phyloP scores from a whole-genome alignment of 2,888 invertebrate species.

The Amiota minor region DNA sequence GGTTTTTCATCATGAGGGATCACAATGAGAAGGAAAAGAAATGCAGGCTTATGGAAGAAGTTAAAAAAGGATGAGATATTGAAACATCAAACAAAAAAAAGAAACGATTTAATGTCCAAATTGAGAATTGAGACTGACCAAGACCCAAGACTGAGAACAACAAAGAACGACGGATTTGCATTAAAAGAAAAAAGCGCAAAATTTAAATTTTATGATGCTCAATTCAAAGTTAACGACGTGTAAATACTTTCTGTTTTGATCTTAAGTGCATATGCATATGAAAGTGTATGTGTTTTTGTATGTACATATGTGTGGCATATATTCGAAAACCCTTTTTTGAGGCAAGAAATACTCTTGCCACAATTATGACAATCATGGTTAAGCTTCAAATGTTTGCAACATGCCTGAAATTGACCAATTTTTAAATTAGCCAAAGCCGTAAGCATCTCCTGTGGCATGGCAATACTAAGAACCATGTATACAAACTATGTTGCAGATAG shows the following conservation, averaged over 20 bases:
- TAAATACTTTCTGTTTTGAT: conserved; percentile 59
- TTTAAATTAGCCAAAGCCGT: too few species aligned
- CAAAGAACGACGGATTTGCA: too few species aligned
- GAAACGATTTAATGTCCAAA: not conserved
- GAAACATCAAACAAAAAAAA: not conserved
- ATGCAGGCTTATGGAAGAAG: not conserved
- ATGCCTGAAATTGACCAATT: conserved; percentile 4
- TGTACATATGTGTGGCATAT: not conserved
- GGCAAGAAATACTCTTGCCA: conserved; percentile 35
- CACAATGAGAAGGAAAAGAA: too few species aligned
- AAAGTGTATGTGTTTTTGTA: not conserved
- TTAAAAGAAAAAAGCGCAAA: too few species aligned
- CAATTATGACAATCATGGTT: conserved; percentile 56
- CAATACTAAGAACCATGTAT: not conserved
- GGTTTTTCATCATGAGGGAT: conserved; percentile 45
- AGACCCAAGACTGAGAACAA: too few species aligned
- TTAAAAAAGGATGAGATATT: not conserved
- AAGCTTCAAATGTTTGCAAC: conserved; percentile 1
- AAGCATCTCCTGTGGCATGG: too few species aligned
- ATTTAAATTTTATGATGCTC: conserved; percentile 20
- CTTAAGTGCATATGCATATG: not conserved
- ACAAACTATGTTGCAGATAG: not conserved
- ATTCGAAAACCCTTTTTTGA: not conserved
- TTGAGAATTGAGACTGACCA: not conserved
- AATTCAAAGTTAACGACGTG: conserved; percentile 66